Percentiles rank a stretch among this genome's conserved stretches.
Evolutionary conservation across 2,797 vertebrate genomes (phyloP).

Genomic region (Epinephelus coioides): DNA sequence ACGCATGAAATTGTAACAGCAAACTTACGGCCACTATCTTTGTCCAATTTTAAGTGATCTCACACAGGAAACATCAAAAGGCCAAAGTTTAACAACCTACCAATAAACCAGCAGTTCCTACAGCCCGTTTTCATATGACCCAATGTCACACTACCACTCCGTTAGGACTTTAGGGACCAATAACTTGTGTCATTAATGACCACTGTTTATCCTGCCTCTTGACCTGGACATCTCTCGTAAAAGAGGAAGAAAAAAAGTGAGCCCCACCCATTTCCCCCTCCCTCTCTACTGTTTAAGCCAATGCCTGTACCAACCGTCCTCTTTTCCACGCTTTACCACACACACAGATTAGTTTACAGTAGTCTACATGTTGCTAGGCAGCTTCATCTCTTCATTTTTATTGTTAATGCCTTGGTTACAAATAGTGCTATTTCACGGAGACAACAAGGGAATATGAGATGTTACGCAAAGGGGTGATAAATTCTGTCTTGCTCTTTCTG

Average conservation of each 20-base stretch:
- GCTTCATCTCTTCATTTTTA: conserved; percentile 9
- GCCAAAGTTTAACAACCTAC: conserved; percentile 77
- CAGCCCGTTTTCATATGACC: conserved; percentile 71
- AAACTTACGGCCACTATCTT: neutral
- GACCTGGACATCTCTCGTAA: conserved; percentile 67
- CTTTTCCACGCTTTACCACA: neutral
- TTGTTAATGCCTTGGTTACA: neutral
- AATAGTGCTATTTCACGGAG: neutral
- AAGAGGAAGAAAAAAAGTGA: conserved; percentile 22
- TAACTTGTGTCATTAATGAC: conserved; percentile 73
- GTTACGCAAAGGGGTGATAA: neutral
- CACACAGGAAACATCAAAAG: conserved; percentile 64
- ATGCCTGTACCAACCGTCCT: neutral
- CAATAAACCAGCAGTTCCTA: conserved; percentile 71
- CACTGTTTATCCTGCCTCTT: conserved; percentile 66
- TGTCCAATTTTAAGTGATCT: conserved; percentile 44
- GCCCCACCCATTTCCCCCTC: neutral
- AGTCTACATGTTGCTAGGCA: conserved; percentile 9
- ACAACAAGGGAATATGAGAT: neutral
- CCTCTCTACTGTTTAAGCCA: neutral
- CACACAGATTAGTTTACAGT: neutral
- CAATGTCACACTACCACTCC: conserved; percentile 65
- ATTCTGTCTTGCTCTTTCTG: neutral
- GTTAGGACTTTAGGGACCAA: conserved; percentile 66
- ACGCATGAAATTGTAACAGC: neutral